Base-by-base conservation (phyloP, 2,888 invertebrate species). In the Lithophane semibrunnea region DNA sequence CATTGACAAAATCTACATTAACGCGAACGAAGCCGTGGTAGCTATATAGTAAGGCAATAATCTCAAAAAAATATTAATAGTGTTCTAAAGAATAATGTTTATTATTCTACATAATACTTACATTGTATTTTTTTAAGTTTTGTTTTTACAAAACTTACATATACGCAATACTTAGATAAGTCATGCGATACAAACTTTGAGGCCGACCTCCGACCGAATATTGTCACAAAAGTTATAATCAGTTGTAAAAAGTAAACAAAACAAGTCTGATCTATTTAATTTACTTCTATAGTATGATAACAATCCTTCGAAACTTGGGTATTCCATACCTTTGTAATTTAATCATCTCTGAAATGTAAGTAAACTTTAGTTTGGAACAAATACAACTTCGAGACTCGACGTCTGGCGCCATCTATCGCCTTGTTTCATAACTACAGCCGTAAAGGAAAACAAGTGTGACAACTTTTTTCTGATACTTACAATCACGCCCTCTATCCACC, bases 361-460 rank as follows among this genome's bases (percentile, higher is more conserved):
- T 29, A 42, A 78, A 79, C 56, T 56, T 63, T 44, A 24, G 69
- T 82, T 77, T 66, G 18, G 13, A 82, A 82, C 49, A 77, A 29
- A 29, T 37, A 29, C 1, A 70, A 44, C 9, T 7, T 12, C 13
- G 4, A 37, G 12, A 42, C n/a, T n/a, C 0, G 18, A 60, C 82
- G 2, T 3, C 12, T n/a, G 75, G 49, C 42, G 83, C 85, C 83
- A 83, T 83, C 83, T 83, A 67, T 54, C n/a, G 16, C 2, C n/a
- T 18, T 4, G 12, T n/a, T 16, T 18, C n/a, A 7, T 16, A 60
- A 83, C 47, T 64, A 64, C 3, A 16, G 10, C 13, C 16, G 7
- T n/a, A 12, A 24, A 12, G 42, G 18, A 10, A 42, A 21, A 18
- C 65, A 3, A 37, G 12, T 18, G 2, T 2, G 5, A 29, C 4